Evolutionary conservation across 2,888 invertebrate genomes (phyloP), one percentile per base, ranked within the genome.

Genomic region (Druceiella hillmani): DNA sequence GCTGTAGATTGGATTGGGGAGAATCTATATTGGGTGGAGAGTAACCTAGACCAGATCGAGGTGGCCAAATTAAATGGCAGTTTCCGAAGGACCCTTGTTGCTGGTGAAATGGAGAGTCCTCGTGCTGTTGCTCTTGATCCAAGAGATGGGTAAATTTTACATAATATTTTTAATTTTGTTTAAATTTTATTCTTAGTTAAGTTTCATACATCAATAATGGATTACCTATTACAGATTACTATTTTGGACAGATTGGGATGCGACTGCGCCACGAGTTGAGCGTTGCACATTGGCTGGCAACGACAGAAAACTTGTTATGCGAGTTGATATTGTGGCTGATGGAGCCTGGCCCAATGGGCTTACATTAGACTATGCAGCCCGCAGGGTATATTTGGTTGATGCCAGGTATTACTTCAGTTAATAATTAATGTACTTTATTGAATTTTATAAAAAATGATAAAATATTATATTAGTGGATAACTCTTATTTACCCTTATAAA

Each of bases 191-290:
- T 9, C 9, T 6, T 9, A 20, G 9, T 9, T 7, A 7, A 7
- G 6, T 20, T 20, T 6, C 6, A 20, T 20, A 9, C 9, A 9
- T 25, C 4, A 11, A 3, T 12, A 17, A n/a, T 16, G 15, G 17
- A 14, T 26, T 44, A 14, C 27, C 12, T 34, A 25, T 28, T 44
- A 27, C 54, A 74, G 78, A 52, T 64, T 74, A 50, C 63, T 91
- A 47, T 91, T 91, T 70, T 91, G 90, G 90, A 85, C 84, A 15
- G 90, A 91, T 66, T 91, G 91, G 91, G 84, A 84, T 57, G 78
- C 76, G 50, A 68, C 75, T 43, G 75, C 79, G 44, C 87, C 90
- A 17, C 76, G 90, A 47, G 87, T 91, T 50, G 91, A 91, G 64
- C 76, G 87, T 22, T 81, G 84, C 50, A 81, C 84, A 33, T 78